Evolutionary conservation across 2,888 invertebrate genomes (phyloP).

Genomic region (Drosophila testacea): DNA sequence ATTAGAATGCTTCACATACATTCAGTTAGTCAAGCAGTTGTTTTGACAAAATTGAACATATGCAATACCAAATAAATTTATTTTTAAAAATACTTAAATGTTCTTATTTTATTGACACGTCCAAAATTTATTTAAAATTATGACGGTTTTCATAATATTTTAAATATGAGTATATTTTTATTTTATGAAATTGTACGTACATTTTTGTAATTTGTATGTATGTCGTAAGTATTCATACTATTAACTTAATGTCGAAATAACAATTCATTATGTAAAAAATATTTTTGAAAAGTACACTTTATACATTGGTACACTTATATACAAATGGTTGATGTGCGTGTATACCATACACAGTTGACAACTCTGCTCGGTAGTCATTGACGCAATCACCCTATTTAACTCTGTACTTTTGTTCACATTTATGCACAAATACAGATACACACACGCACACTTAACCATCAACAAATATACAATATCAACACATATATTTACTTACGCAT

Average conservation of each 20-base stretch:
- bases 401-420: slow-evolving; percentile 52
- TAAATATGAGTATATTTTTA: too few relatives aligned
- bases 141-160: too few relatives aligned
- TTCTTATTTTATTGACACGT: too few relatives aligned
- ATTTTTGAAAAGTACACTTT: neutral
- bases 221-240: neutral
- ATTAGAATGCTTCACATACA: too few relatives aligned
- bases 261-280: neutral
- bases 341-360: slow-evolving; percentile 59
- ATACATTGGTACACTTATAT: slow-evolving; percentile 10
- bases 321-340: slow-evolving; percentile 9
- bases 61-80: too few relatives aligned
- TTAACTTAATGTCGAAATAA: neutral
- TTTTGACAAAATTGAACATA: too few relatives aligned
- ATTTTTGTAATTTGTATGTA: too few relatives aligned
- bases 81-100: too few relatives aligned
- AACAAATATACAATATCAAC: slow-evolving; percentile 6
- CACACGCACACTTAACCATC: slow-evolving; percentile 4
- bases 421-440: slow-evolving; percentile 26
- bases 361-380: slow-evolving; percentile 71
- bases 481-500: slow-evolving; percentile 14
- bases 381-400: slow-evolving; percentile 78
- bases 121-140: too few relatives aligned
- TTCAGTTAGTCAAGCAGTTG: too few relatives aligned
- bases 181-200: too few relatives aligned